Base-by-base conservation (phyloP, 2,113 vertebrate species). In the Oryzias curvinotus region DNA sequence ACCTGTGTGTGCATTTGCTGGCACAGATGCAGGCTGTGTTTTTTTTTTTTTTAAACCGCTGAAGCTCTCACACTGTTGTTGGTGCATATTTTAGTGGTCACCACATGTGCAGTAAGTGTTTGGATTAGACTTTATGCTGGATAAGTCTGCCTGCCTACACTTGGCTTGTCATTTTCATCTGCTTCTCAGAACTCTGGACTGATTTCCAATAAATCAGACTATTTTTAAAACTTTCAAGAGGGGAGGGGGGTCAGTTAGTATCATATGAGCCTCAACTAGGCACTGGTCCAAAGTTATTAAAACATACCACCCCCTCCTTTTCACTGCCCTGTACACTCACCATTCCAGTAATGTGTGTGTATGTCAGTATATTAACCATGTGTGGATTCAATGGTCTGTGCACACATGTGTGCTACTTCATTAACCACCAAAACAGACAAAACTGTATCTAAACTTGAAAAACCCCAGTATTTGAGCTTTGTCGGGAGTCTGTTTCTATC, bases 151-250 rank as follows among this genome's bases (percentile, higher is more conserved):
- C 49, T 68, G 76, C 76, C 73, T 44, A 83, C 85, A 73, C 75
- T 76, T 52, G 57, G 71, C 63, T 14, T 28, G 66, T 75, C 80
- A 63, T 77, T 77, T 79, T 72, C 82, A 49, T 64, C 44, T 57
- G 36, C 81, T 91, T 89, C 90, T 85, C 84, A 76, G 87, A 90
- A 89, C 75, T 77, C 78, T 4, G n/a, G 81, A 79, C 65, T 59
- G 7, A 47, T 77, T 90, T 83, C 82, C 77, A 81, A 81, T 45
- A 18, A 83, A 76, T 68, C 2, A 50, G 68, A 75, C 85, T 93
- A 93, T 92, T 90, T 93, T 90, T 92, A 92, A 77, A 75, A 45
- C 2, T 0, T 57, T 71, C 56, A 17, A 2, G 14, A 21, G 16
- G 57, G 59, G 61, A 60, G 68, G 58, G 73, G 51, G 1, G 53